Conservation (phyloP, 2,888 invertebrate genomes). For the Ethmia dodecea region DNA sequence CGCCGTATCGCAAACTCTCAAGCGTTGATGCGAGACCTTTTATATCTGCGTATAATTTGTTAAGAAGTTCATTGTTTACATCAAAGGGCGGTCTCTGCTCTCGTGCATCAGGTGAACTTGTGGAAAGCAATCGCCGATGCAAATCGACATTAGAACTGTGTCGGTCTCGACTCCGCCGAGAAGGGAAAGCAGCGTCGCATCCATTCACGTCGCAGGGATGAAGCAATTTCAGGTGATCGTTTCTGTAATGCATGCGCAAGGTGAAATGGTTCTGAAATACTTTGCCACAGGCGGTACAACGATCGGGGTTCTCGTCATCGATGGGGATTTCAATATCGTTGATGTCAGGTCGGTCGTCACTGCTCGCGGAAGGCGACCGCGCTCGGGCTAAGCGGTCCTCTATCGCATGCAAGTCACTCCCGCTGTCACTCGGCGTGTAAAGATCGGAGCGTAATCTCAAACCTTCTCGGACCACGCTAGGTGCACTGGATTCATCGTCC, state of each 20-base stretch:
- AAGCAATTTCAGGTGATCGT: constrained; percentile 92
- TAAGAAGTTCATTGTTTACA: constrained; percentile 88
- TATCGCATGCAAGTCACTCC: constrained; percentile 70
- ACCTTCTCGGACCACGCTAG: constrained; percentile 68
- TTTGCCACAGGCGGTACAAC: constrained; percentile 92
- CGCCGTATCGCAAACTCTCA: constrained; percentile 80
- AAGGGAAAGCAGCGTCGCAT: constrained; percentile 94
- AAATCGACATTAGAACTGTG: constrained; percentile 78
- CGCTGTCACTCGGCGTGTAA: constrained; percentile 72
- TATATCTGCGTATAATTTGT: constrained; percentile 88
- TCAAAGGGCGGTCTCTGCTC: constrained; percentile 76
- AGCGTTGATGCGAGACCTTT: constrained; percentile 77
- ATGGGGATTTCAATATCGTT: constrained; percentile 86
- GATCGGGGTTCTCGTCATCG: constrained; percentile 91
- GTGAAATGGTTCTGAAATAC: constrained; percentile 94
- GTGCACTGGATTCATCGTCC: constrained; percentile 68
- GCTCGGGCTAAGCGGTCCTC: constrained; percentile 73
- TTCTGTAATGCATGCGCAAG: constrained; percentile 93
- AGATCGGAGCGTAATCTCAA: constrained; percentile 63
- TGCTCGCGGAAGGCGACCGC: constrained; percentile 63
- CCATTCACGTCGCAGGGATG: constrained; percentile 94
- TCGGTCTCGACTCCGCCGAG: constrained; percentile 82
- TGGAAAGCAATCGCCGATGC: constrained; percentile 71
- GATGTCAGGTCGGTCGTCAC: constrained; percentile 59
- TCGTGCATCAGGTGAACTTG: constrained; percentile 67